Percentiles rank a stretch among this genome's conserved stretches.
These are phyloP conservation scores for Calosoma granatense DNA, from an alignment of 1,140 invertebrate genomes.

Conservation along the genomic window DNA sequence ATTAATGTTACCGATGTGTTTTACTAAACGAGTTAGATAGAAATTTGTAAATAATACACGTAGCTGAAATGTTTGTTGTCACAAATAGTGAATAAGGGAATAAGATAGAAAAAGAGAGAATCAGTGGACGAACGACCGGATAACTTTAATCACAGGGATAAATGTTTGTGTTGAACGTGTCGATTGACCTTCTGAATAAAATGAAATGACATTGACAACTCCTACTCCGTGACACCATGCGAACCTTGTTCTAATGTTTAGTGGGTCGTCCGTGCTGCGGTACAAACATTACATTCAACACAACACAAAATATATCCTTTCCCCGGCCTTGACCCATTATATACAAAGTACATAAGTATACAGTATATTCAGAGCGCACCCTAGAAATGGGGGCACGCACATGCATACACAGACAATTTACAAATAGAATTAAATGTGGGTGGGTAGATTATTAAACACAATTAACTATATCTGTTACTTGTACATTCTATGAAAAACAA, in stretches of 20 bases:
- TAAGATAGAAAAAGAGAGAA: not conserved
- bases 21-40: not conserved
- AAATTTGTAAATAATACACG: not conserved
- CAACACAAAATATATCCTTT: not conserved
- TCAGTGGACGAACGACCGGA: not conserved
- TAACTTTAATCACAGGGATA: not conserved
- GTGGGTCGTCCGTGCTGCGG: not conserved
- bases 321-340: not conserved
- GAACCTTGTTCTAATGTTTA: not conserved
- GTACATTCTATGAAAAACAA: too few species aligned
- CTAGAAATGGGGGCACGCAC: too few species aligned
- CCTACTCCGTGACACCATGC: not conserved
- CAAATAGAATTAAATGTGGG: too few species aligned
- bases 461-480: too few species aligned
- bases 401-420: too few species aligned
- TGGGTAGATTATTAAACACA: too few species aligned
- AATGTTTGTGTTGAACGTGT: not conserved
- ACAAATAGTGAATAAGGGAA: not conserved
- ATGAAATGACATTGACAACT: not conserved
- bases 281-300: not conserved
- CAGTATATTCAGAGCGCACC: too few species aligned
- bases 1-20: not conserved
- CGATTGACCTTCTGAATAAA: not conserved
- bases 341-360: too few species aligned
- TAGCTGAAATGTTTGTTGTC: not conserved